Evolutionary conservation across 2,113 vertebrate species (phyloP).

Genomic region (Cottus gobio): DNA sequence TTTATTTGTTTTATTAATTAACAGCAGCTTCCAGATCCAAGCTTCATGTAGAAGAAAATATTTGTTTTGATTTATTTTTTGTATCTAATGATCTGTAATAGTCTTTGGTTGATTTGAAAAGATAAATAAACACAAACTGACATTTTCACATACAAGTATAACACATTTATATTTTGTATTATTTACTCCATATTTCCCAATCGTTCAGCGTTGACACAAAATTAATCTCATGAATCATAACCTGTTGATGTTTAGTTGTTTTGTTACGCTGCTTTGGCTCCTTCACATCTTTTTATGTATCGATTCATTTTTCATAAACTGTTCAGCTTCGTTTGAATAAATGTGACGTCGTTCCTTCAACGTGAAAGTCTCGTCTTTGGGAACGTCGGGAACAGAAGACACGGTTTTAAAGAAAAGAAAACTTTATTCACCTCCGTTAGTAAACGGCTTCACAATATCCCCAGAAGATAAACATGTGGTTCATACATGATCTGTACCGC

Average conservation of each 20-base stretch:
- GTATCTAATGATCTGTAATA: neutral
- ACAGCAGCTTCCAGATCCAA: neutral
- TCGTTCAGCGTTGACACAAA: neutral
- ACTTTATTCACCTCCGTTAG: conserved; percentile 78
- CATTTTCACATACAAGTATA: neutral
- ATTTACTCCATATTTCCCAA: neutral
- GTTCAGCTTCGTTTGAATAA: conserved; percentile 48
- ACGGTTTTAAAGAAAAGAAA: conserved; percentile 61
- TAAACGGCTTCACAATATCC: conserved; percentile 64
- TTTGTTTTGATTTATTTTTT: neutral
- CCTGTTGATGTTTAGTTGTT: neutral
- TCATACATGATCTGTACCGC: conserved; percentile 40
- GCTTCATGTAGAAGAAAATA: neutral
- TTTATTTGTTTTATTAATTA: neutral
- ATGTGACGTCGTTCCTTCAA: conserved; percentile 11
- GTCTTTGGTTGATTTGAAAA: neutral
- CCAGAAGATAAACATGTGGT: conserved; percentile 44
- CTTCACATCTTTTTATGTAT: neutral
- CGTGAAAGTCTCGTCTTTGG: neutral
- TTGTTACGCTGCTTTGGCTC: neutral
- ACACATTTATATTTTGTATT: neutral
- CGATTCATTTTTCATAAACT: neutral
- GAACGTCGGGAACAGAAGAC: neutral
- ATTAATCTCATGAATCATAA: neutral
- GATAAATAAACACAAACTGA: no score